A percentile compares a stretch with the other conserved stretches of the same genome.
Conservation (phyloP, 1,140 invertebrate species). For the Solenopsis fugax region DNA sequence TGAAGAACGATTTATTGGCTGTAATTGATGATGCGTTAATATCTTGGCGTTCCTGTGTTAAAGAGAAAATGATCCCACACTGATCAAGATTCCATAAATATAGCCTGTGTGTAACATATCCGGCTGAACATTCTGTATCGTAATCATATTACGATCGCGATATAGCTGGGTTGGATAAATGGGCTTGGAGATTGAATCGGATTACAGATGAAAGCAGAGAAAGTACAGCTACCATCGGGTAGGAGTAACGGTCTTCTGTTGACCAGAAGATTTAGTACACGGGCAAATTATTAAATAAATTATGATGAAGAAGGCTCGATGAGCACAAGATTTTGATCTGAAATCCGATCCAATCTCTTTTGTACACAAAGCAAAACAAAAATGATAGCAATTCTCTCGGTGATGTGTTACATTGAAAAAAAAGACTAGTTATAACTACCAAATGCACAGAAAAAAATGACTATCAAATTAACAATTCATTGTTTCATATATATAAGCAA, state of each 20-base stretch:
- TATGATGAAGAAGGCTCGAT: not conserved
- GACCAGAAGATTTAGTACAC: not conserved
- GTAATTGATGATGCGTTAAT: not conserved
- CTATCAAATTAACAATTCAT: too few relatives aligned
- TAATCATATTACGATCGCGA: slow-evolving; percentile 23
- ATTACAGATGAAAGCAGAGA: slow-evolving; percentile 12
- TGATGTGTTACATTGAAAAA: too few relatives aligned
- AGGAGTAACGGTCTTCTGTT: not conserved
- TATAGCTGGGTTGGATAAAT: slow-evolving; percentile 6
- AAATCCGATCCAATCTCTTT: not conserved
- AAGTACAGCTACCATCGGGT: not conserved
- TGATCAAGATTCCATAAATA: slow-evolving; percentile 20
- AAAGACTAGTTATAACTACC: too few relatives aligned
- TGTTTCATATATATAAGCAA: too few relatives aligned
- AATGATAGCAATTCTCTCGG: not conserved
- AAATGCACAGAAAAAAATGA: too few relatives aligned
- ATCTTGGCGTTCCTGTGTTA: not conserved
- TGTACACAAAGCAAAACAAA: not conserved
- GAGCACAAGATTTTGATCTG: not conserved
- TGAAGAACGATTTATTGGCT: slow-evolving; percentile 3
- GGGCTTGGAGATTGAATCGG: slow-evolving; percentile 18
- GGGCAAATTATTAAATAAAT: slow-evolving; percentile 2
- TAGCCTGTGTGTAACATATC: not conserved
- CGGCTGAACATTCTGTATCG: not conserved
- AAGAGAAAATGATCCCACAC: not conserved